These are phyloP conservation scores for Hemiprocne comata DNA, from an alignment of 2,113 vertebrate species.

Conservation along the genomic window DNA sequence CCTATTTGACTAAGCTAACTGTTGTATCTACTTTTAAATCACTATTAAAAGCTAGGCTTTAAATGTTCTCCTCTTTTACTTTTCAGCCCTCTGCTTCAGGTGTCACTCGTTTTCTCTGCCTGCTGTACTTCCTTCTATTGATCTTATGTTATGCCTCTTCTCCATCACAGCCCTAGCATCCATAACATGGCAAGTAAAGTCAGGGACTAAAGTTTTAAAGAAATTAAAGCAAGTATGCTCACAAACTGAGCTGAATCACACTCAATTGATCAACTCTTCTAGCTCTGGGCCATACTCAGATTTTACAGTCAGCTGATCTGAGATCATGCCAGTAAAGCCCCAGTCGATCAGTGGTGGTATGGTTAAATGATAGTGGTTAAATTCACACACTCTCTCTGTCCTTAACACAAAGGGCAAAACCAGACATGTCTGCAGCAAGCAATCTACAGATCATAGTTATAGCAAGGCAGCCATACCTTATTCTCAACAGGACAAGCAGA, in stretches of 20 bases:
- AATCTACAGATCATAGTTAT: not conserved
- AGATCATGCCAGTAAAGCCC: not conserved
- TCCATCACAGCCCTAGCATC: not conserved
- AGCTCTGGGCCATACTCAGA: not conserved
- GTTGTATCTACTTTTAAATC: not conserved
- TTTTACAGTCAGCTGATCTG: not conserved
- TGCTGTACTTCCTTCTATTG: not conserved
- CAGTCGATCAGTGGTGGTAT: not conserved
- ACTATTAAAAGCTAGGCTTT: not conserved
- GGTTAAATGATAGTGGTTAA: not conserved
- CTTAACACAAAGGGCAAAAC: not conserved
- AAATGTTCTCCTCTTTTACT: not conserved
- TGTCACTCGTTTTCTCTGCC: not conserved
- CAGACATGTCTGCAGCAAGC: not conserved
- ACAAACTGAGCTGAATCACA: not conserved
- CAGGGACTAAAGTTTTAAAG: not conserved
- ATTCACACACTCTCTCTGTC: not conserved
- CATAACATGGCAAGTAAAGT: not conserved
- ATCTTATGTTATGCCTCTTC: not conserved
- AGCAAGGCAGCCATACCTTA: not conserved
- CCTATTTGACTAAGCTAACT: not conserved
- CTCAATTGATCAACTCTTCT: not conserved
- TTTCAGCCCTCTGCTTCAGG: not conserved
- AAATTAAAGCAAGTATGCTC: not conserved
- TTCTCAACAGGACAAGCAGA: not conserved